Conservation (phyloP, 2,113 vertebrate genomes). For the Prionailurus viverrinus region DNA sequence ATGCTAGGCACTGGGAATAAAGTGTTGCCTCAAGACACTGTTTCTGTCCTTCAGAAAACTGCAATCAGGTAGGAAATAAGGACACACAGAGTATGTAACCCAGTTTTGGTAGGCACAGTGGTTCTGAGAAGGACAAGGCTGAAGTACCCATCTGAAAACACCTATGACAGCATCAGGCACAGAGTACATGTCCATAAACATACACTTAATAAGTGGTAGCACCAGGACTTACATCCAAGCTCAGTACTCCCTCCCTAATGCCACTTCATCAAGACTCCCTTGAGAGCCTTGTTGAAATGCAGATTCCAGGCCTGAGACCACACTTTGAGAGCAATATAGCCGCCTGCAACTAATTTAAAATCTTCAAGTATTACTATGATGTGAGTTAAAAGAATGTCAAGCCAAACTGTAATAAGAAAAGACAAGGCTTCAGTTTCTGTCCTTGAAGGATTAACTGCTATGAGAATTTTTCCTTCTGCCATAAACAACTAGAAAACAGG, state of each 20-base stretch:
- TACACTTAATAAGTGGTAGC: neutral
- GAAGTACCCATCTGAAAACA: neutral
- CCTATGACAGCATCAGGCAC: neutral
- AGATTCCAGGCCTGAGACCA: conserved; percentile 39
- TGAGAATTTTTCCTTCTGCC: conserved; percentile 61
- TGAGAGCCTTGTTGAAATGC: conserved; percentile 41
- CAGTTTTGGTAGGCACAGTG: neutral
- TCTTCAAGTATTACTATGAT: conserved; percentile 18
- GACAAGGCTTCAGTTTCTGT: conserved; percentile 66
- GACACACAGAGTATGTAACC: neutral
- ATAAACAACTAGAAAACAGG: conserved; percentile 74
- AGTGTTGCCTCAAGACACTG: neutral
- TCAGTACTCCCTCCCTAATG: neutral
- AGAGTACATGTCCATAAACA: neutral
- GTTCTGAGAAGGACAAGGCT: neutral
- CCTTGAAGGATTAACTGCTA: conserved; percentile 70
- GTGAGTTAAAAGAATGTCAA: conserved; percentile 63
- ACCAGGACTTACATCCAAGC: neutral
- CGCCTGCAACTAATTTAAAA: conserved; percentile 17
- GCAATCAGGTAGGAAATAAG: neutral
- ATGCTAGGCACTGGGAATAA: neutral
- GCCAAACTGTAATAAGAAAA: conserved; percentile 73
- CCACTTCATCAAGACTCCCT: neutral
- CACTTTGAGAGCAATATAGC: conserved; percentile 19
- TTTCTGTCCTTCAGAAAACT: neutral